These are phyloP conservation scores for Polylopha cassiicola DNA, from an alignment of 2,888 invertebrate species.

Conservation along the genomic window DNA sequence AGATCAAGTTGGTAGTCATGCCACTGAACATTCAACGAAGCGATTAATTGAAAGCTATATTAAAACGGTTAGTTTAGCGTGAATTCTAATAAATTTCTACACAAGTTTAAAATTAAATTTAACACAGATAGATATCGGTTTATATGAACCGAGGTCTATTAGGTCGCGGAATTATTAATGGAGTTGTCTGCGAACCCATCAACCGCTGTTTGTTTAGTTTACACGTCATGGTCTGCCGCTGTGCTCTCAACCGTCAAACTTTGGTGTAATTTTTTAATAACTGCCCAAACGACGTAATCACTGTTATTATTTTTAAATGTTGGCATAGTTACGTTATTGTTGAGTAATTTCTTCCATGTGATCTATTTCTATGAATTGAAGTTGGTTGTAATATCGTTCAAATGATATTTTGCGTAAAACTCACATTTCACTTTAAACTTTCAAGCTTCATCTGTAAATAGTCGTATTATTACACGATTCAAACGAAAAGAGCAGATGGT, in stretches of 20 bases:
- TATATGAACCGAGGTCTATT: conserved; percentile 11
- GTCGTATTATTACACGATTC: conserved; percentile 28
- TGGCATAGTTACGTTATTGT: too few relatives aligned
- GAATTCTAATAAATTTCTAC: conserved; percentile 9
- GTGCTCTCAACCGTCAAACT: too few relatives aligned
- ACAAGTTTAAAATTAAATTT: conserved; percentile 11
- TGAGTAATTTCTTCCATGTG: too few relatives aligned
- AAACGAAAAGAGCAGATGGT: conserved; percentile 21
- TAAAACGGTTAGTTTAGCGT: conserved; percentile 15
- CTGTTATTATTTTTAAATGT: too few relatives aligned
- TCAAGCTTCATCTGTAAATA: conserved; percentile 46
- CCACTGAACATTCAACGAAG: conserved; percentile 15
- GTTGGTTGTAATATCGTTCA: too few relatives aligned
- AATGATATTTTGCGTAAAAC: too few relatives aligned
- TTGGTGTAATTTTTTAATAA: too few relatives aligned
- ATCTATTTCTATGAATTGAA: too few relatives aligned
- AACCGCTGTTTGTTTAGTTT: conserved; percentile 5
- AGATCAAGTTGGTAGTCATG: conserved; percentile 20
- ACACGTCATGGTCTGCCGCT: conserved; percentile 13
- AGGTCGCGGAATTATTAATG: conserved; percentile 17
- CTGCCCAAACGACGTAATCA: too few relatives aligned
- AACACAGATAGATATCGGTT: conserved; percentile 2
- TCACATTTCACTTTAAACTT: conserved; percentile 22
- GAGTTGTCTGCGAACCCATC: conserved; percentile 8
- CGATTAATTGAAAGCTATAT: conserved; percentile 17